phyloP scores from a whole-genome alignment of 92 coral and sea anemone genomes.

The Montipora capitata region DNA sequence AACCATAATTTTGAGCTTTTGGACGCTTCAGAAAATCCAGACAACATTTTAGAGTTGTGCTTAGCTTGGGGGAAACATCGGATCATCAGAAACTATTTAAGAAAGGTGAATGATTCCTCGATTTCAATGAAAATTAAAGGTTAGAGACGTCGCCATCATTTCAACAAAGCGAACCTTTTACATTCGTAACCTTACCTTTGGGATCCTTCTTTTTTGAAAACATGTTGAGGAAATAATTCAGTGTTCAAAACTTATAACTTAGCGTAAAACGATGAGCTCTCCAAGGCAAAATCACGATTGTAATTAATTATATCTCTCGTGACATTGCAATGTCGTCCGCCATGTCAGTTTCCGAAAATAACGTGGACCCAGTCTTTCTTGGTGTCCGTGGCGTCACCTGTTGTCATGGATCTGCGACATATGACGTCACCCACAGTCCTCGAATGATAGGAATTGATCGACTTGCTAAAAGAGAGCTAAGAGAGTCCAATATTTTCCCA shows the following conservation, averaged over 20 bases:
- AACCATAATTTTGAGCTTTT: too few relatives aligned
- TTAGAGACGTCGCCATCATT: not conserved
- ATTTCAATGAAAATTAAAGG: too few relatives aligned
- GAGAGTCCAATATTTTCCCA: too few relatives aligned
- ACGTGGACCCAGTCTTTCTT: slow-evolving; percentile 22
- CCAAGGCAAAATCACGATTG: not conserved
- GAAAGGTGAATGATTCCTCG: not conserved
- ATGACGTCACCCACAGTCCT: not conserved
- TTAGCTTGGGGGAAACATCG: too few relatives aligned
- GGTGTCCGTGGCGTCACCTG: not conserved
- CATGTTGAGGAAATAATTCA: slow-evolving; percentile 12
- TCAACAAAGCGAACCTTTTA: too few relatives aligned
- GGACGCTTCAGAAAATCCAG: too few relatives aligned
- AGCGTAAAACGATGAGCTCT: not conserved
- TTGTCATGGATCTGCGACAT: not conserved
- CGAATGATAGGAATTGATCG: too few relatives aligned
- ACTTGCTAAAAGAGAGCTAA: too few relatives aligned
- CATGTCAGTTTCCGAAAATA: slow-evolving; percentile 57
- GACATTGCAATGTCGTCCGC: not conserved
- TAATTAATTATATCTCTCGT: not conserved
- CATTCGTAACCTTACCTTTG: slow-evolving; percentile 3
- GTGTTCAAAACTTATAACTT: not conserved
- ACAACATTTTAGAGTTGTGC: too few relatives aligned
- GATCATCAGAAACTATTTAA: not conserved
- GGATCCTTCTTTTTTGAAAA: slow-evolving; percentile 48